Conservation (phyloP, 2,888 invertebrate genomes). For the Xylota sylvarum region DNA sequence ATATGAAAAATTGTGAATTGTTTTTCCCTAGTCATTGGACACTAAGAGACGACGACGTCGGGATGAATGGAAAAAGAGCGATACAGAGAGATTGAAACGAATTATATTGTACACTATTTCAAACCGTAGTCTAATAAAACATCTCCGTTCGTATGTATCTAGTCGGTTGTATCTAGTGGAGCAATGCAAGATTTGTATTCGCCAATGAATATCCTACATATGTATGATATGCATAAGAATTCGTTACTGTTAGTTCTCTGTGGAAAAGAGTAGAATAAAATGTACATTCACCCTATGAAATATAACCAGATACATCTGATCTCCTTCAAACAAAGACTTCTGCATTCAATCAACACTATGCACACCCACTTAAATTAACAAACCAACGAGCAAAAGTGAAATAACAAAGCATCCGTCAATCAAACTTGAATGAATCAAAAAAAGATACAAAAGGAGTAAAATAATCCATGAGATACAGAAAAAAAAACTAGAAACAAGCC, state of each 20-base stretch:
- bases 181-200: not conserved
- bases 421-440: conserved; percentile 53
- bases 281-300: conserved; percentile 7
- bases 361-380: conserved; percentile 40
- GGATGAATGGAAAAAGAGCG: conserved; percentile 1
- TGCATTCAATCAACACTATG: conserved; percentile 22
- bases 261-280: not conserved
- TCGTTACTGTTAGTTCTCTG: not conserved
- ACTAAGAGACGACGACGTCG: not conserved
- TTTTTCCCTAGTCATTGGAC: conserved; percentile 23
- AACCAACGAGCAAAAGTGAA: conserved; percentile 48
- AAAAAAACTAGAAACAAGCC: conserved; percentile 27
- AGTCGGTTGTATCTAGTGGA: not conserved
- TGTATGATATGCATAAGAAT: no score
- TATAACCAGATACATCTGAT: not conserved
- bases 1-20: conserved; percentile 39
- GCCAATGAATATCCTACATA: no score
- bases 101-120: conserved; percentile 11
- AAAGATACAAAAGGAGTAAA: conserved; percentile 14
- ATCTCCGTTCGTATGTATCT: not conserved
- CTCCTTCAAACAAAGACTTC: conserved; percentile 14
- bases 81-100: not conserved
- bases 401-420: conserved; percentile 63
- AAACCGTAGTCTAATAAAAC: no score
- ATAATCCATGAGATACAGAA: conserved; percentile 19